Evolutionary conservation across 2,888 invertebrate species (phyloP), one percentile per base, ranked within the genome.

Genomic region (Hydrotaea diabolus): DNA sequence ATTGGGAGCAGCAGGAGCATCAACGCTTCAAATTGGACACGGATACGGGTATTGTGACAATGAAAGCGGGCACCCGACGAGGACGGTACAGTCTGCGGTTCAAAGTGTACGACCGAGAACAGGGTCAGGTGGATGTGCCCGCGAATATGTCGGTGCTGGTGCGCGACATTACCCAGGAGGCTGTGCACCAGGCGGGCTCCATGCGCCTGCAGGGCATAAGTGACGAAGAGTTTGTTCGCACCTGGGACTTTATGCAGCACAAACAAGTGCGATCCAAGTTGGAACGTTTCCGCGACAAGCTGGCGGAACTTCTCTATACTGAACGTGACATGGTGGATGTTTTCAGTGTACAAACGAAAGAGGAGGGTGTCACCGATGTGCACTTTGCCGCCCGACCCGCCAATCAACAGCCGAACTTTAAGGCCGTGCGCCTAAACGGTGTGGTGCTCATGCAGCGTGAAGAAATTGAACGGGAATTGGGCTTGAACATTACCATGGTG

Each of bases 401-500:
- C 23, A 88, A 87, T 0, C 89, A 90, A 81, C 90, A 90, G 11
- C 97, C 98, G 8, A 99, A 97, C 91, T 98, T 98, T 91, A 97
- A 98, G 91, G 96, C 99, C 0, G 97, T 98, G 17, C 95, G 97
- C 90, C 94, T 99, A 85, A 98, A 99, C 91, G 99, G 99, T 0
- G 96, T 98, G 74, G 97, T 99, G 1, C 93, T 98, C 57, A 96
- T 97, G 95, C 96, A 98, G 91, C 94, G 98, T 82, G 97, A 97
- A 92, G 97, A 97, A 94, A 98, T 98, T 89, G 98, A 98, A 92
- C 94, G 95, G 87, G 96, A 96, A 83, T 97, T 98, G 23, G 98
- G 98, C 15, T 96, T 98, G 77, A 97, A 97, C 90, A 98, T 99
- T 79, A 97, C 97, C 17, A 98, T 98, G 98, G 98, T 99, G 36